A percentile compares a stretch with the other conserved stretches of the same genome.
Conservation (phyloP, 37 sponge, comb jelly and placozoan species). For the Chondrosia reniformis region DNA sequence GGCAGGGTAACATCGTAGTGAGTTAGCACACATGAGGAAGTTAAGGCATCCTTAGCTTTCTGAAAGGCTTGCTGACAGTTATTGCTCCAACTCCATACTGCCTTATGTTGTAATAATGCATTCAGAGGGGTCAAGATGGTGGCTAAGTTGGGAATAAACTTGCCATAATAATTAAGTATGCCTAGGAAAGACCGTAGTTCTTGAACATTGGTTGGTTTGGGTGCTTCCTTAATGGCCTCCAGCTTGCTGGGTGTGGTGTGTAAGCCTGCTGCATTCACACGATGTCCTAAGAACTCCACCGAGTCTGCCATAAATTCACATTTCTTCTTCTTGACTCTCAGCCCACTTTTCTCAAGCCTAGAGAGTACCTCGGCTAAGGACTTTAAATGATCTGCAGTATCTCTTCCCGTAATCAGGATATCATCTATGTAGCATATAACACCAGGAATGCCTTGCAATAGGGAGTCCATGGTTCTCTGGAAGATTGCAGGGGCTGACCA, state of each 20-base stretch:
- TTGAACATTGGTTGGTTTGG: not conserved
- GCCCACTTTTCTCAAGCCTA: not conserved
- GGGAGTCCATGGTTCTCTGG: slow-evolving; percentile 18
- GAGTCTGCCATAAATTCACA: not conserved
- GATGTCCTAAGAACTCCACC: slow-evolving; percentile 26
- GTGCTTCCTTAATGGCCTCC: slow-evolving; percentile 1
- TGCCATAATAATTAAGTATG: slow-evolving; percentile 11
- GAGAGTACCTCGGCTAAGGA: not conserved
- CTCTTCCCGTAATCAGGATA: slow-evolving; percentile 18
- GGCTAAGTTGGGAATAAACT: slow-evolving; percentile 17
- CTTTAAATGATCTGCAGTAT: not conserved
- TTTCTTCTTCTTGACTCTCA: slow-evolving; percentile 3
- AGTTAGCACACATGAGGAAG: not conserved
- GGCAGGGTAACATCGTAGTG: slow-evolving; percentile 13
- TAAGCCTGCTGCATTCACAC: not conserved
- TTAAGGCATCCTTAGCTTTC: not conserved
- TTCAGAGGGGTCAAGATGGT: slow-evolving; percentile 16
- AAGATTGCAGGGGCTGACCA: slow-evolving; percentile 30
- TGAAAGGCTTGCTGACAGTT: not conserved
- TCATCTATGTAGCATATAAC: slow-evolving; percentile 30
- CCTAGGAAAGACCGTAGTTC: slow-evolving; percentile 21
- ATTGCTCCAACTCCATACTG: not conserved
- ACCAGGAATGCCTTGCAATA: slow-evolving; percentile 12
- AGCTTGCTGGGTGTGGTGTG: not conserved
- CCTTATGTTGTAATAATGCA: not conserved